Percentiles rank a stretch among this genome's conserved stretches.
Conservation (phyloP, 2,113 vertebrate species). For the Probosciger aterrimus region DNA sequence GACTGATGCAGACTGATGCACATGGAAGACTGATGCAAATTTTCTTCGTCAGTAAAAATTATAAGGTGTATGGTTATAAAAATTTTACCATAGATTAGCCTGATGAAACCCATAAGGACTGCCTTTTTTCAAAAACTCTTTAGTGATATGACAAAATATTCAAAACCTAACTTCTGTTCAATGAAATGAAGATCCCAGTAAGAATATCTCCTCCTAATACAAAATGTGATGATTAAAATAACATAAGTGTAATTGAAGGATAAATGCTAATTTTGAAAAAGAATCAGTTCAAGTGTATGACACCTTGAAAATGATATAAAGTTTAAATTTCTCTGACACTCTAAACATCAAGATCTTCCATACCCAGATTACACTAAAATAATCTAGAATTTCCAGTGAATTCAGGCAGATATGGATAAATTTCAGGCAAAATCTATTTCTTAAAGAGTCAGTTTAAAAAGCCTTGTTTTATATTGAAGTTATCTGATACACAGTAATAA, state of each 20-base stretch:
- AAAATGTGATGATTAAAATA: not conserved
- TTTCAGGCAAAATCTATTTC: not conserved
- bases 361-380: not conserved
- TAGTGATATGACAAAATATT: not conserved
- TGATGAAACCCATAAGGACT: not conserved
- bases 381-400: not conserved
- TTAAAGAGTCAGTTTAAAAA: not conserved
- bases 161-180: not conserved
- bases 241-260: not conserved
- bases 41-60: not conserved
- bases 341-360: not conserved
- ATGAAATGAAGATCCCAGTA: not conserved
- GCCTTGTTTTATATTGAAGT: not conserved
- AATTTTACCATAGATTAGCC: not conserved
- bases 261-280: not conserved
- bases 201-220: not conserved
- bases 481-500: not conserved
- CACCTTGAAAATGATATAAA: not conserved
- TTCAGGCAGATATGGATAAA: not conserved
- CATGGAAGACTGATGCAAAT: not conserved
- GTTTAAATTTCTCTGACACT: not conserved
- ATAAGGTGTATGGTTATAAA: not conserved
- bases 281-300: not conserved
- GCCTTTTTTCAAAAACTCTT: not conserved
- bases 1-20: no score